These are phyloP conservation scores for Amblyraja radiata DNA, from an alignment of 2,797 vertebrate species.

Conservation along the genomic window DNA sequence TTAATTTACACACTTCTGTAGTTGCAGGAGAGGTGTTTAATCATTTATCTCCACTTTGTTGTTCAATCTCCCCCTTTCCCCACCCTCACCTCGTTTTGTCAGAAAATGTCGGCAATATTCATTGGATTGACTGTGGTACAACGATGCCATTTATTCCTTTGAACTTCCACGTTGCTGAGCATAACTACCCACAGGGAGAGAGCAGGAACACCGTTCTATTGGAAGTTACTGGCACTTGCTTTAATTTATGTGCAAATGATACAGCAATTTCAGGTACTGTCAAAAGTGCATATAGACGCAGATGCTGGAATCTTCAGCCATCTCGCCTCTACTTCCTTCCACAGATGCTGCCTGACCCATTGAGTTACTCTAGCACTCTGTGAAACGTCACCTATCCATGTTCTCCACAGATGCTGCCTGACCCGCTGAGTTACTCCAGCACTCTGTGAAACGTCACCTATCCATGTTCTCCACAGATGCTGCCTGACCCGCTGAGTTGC, in stretches of 20 bases:
- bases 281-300: not conserved
- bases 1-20: not conserved
- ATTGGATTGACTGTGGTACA: not conserved
- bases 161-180: not conserved
- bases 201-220: not conserved
- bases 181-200: not conserved
- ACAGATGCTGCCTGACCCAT: no score
- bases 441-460: no score
- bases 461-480: no score
- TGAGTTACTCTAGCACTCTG: no score
- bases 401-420: no score
- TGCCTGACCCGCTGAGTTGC: no score
- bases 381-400: no score
- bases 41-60: not conserved
- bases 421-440: no score
- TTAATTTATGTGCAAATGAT: not conserved
- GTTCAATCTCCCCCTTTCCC: no score
- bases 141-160: not conserved
- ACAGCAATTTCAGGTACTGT: not conserved
- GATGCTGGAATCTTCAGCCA: no score
- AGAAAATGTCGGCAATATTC: not conserved
- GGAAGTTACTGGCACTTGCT: not conserved
- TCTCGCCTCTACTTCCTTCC: no score
- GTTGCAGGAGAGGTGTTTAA: not conserved
- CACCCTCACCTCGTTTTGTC: no score